Percentiles rank a stretch among this genome's conserved stretches.
These are phyloP conservation scores for Chamaetylas fuelleborni DNA, from an alignment of 2,113 vertebrate species.

Conservation along the genomic window DNA sequence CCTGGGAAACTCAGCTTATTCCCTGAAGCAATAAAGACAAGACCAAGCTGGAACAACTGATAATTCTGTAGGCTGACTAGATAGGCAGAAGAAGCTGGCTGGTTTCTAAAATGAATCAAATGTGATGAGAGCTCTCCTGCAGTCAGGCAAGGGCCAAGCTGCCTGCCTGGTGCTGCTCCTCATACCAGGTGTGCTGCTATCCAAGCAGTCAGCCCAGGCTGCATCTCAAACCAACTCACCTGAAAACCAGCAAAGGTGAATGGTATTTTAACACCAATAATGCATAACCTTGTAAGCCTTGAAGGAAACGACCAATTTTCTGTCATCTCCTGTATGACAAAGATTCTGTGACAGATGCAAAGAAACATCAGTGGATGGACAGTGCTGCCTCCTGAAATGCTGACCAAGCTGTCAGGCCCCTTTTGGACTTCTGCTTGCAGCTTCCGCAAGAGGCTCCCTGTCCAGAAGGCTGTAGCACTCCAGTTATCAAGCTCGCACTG, in stretches of 20 bases:
- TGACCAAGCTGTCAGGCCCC: background rate
- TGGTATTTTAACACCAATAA: background rate
- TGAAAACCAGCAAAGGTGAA: background rate
- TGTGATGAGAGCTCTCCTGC: background rate
- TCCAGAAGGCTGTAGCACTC: background rate
- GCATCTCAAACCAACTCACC: background rate
- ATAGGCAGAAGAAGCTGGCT: background rate
- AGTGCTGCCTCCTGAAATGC: background rate
- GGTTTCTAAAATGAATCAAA: background rate
- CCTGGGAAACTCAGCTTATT: background rate
- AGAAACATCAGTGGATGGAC: background rate
- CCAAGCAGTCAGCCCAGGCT: background rate
- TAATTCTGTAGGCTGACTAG: background rate
- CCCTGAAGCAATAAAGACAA: background rate
- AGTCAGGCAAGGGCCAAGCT: background rate
- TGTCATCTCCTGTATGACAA: background rate
- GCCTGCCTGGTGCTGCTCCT: background rate
- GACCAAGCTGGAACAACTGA: background rate
- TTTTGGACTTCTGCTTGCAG: background rate
- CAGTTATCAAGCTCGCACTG: background rate
- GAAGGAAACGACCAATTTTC: rapidly evolving
- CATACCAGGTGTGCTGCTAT: background rate
- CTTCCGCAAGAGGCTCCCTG: background rate
- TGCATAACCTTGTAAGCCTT: background rate
- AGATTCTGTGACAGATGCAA: background rate